These are phyloP conservation scores for Drosophila navojoa DNA, from an alignment of 1,140 invertebrate species.

Conservation along the genomic window DNA sequence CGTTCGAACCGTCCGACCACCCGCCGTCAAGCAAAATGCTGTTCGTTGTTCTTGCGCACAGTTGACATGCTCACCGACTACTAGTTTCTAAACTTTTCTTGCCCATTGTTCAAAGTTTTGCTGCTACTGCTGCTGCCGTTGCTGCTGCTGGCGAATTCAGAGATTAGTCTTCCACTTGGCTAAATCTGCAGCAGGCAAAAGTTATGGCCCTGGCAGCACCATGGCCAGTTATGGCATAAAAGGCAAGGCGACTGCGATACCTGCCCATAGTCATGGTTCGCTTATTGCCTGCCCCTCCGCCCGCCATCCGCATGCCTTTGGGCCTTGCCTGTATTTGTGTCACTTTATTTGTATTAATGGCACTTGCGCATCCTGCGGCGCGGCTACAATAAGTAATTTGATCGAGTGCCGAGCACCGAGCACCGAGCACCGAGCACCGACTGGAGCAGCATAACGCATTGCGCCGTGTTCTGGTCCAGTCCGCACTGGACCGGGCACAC, in stretches of 20 bases:
- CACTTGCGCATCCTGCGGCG: constrained; percentile 76
- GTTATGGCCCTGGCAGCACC: constrained; percentile 61
- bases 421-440: constrained; percentile 43
- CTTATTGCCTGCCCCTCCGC: background rate
- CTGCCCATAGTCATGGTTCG: constrained; percentile 46
- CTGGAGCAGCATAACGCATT: constrained; percentile 29
- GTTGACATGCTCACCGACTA: constrained; percentile 72
- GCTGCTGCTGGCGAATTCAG: constrained; percentile 57
- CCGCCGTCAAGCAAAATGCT: constrained; percentile 63
- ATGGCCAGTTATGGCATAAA: constrained; percentile 44
- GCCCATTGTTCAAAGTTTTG: constrained; percentile 76
- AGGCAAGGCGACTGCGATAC: constrained; percentile 51
- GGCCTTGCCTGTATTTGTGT: constrained; percentile 58
- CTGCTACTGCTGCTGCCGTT: constrained; percentile 3
- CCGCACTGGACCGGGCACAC: background rate
- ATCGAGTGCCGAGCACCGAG: constrained; percentile 58
- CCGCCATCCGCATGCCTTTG: constrained; percentile 1
- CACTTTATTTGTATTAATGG: constrained; percentile 80
- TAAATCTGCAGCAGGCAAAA: constrained; percentile 69
- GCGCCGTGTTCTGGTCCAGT: constrained; percentile 3
- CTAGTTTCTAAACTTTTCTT: constrained; percentile 71
- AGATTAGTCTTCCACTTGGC: constrained; percentile 81
- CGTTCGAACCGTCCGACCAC: constrained; percentile 29
- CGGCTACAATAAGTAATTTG: constrained; percentile 76
- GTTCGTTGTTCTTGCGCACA: constrained; percentile 65